Percentiles rank a stretch among this genome's conserved stretches.
phyloP scores from a whole-genome alignment of 2,113 vertebrate species.

The Spilogale gracilis region DNA sequence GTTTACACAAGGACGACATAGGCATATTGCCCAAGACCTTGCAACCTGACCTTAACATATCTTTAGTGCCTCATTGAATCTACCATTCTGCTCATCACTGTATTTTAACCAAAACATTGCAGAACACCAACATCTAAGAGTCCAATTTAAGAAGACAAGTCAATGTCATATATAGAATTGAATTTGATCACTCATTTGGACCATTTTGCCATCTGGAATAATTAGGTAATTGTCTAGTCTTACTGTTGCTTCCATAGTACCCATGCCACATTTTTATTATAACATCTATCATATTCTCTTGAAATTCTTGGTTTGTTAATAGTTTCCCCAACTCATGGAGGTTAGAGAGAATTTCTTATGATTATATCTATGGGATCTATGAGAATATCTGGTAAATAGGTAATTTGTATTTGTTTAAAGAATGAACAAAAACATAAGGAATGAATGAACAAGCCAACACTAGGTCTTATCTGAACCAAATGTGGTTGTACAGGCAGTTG shows the following conservation, averaged over 20 bases:
- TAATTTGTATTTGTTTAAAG: not conserved
- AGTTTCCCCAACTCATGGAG: not conserved
- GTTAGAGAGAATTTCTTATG: not conserved
- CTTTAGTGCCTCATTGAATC: not conserved
- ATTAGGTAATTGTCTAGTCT: not conserved
- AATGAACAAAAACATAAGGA: not conserved
- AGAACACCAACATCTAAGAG: not conserved
- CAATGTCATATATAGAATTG: not conserved
- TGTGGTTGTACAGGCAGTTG: not conserved
- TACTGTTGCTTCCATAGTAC: not conserved
- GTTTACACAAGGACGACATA: not conserved
- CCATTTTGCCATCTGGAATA: not conserved
- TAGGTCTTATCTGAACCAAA: conserved; percentile 36
- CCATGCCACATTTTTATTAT: not conserved
- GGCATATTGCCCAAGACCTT: not conserved
- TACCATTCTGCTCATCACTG: not conserved
- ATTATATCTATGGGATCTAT: not conserved
- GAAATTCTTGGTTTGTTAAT: not conserved
- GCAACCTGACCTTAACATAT: no score
- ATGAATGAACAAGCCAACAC: not conserved
- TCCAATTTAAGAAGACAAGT: not conserved
- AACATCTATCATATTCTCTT: not conserved
- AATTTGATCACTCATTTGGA: not conserved
- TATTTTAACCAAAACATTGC: not conserved
- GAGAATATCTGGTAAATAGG: not conserved